phyloP scores from a whole-genome alignment of 2,888 invertebrate species.

The Drosophila melanocephala region DNA sequence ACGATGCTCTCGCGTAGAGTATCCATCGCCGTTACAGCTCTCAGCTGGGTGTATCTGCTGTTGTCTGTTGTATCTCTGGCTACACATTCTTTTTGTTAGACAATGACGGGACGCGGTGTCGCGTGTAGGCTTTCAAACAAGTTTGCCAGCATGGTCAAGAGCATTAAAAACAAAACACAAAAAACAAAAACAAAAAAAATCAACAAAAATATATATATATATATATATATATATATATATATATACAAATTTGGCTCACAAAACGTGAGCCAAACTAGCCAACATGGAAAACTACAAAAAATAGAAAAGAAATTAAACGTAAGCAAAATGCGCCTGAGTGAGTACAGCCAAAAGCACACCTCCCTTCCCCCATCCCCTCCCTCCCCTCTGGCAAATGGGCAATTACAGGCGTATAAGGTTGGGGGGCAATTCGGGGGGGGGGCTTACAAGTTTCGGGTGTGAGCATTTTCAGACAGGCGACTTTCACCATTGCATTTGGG shows the following conservation, averaged over 20 bases:
- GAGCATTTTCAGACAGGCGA: constrained; percentile 27
- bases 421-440: neutral
- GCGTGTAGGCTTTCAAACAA: constrained; percentile 62
- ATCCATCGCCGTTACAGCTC: constrained; percentile 20
- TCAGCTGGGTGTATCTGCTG: neutral
- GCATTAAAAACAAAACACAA: constrained; percentile 34
- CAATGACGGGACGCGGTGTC: constrained; percentile 9
- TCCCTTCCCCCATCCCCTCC: too few species aligned
- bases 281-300: constrained; percentile 34
- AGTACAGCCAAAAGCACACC: neutral
- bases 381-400: neutral
- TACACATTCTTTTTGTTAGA: constrained; percentile 39
- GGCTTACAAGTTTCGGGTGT: constrained; percentile 17
- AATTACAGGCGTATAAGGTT: neutral
- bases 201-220: neutral
- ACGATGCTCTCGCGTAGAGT: constrained; percentile 23
- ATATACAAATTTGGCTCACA: constrained; percentile 45
- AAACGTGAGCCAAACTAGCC: constrained; percentile 45
- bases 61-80: constrained; percentile 8
- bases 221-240: neutral
- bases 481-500: constrained; percentile 46
- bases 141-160: constrained; percentile 69
- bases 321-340: constrained; percentile 31
- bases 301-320: constrained; percentile 74
- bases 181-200: neutral